Conservation (phyloP, 2,113 vertebrate species). For the Myxocyprinus asiaticus region DNA sequence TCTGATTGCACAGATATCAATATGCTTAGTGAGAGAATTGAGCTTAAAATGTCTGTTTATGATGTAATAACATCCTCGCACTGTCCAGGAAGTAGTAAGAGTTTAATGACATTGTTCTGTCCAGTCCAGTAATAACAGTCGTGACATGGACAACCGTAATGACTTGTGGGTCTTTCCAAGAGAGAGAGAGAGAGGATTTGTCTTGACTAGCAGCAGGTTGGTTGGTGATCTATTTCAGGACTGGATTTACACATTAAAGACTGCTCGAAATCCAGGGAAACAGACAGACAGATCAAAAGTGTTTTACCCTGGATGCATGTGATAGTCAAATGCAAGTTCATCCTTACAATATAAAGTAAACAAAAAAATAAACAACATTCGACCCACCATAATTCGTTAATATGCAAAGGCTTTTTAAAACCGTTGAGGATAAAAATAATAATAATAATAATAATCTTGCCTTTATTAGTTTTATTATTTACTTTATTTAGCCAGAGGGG, state of each 20-base stretch:
- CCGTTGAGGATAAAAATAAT: too few relatives aligned
- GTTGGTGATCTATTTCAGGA: conserved; percentile 38
- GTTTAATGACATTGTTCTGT: background rate
- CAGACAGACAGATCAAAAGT: background rate
- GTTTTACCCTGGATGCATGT: too few relatives aligned
- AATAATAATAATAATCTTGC: too few relatives aligned
- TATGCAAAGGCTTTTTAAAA: too few relatives aligned
- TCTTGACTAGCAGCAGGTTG: conserved; percentile 27
- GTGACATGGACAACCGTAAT: background rate
- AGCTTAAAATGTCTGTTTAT: conserved; percentile 5
- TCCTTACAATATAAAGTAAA: background rate
- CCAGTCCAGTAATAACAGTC: background rate
- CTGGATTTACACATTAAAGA: conserved; percentile 33
- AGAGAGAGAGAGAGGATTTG: conserved; percentile 10
- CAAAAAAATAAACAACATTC: too few relatives aligned
- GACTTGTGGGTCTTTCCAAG: conserved; percentile 4
- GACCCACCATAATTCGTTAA: too few relatives aligned
- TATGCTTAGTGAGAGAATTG: background rate
- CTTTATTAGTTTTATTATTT: too few relatives aligned
- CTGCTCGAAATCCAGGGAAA: background rate
- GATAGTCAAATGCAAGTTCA: background rate
- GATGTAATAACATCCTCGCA: background rate
- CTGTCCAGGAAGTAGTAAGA: background rate
- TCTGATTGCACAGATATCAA: too few relatives aligned
- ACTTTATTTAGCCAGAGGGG: too few relatives aligned